Base-by-base conservation (phyloP, 2,888 invertebrate genomes). In the Homarus gammarus region DNA sequence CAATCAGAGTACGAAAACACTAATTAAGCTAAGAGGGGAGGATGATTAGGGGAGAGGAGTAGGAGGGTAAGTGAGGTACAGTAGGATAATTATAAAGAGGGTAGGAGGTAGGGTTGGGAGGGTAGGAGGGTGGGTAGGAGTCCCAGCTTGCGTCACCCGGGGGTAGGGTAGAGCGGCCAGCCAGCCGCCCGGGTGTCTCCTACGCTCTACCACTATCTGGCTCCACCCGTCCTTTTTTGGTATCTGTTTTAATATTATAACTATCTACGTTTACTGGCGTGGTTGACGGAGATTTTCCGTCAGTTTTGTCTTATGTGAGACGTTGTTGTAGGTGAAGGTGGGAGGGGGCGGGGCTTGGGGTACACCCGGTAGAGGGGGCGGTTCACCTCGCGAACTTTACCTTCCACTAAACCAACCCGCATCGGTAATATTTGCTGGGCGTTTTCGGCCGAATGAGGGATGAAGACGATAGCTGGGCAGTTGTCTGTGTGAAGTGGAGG, bases 391-490 rank as follows among this genome's bases (percentile, higher is more conserved):
- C 90, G 75, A 85, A 89, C 40, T 38, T 90, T 75, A 90, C 33
- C 36, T 33, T 82, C 75, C 82, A 44, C 90, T 38, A 90, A 86
- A 40, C 81, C 44, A 40, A 18, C 86, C 72, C 78, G 81, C 87
- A 87, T 87, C 79, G 87, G 87, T 87, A 84, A 88, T 86, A 86
- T 79, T 90, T 86, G 86, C 77, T 86, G 90, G 90, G 90, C 90
- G 90, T 90, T 90, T 89, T 86, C 90, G 82, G 90, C 56, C 86
- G 85, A 90, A 86, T 90, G 77, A 81, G 64, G 90, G 86, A 90
- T 86, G 86, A 90, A 90, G 85, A 82, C 90, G 85, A 90, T 90
- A 90, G 90, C 56, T 73, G 86, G 90, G 85, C 90, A 90, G 90
- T 90, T 90, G 90, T 90, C 44, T 86, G 90, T 90, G 85, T 86